Base-by-base conservation (phyloP, 1,140 invertebrate species). In the Solenopsis invicta region DNA sequence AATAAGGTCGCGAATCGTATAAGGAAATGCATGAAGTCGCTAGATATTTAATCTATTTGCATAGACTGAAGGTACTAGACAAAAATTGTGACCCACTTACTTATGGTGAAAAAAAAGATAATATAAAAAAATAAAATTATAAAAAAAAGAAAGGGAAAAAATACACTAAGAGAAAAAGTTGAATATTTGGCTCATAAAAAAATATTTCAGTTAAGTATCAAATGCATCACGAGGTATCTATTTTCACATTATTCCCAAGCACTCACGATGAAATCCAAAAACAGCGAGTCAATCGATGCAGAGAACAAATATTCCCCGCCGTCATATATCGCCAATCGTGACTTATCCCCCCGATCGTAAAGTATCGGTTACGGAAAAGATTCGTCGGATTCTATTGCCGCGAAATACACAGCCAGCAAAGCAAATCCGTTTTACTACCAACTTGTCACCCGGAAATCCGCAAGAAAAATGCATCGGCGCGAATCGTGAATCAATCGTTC, bases 41-140 rank as follows among this genome's bases (percentile, higher is more conserved):
- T 34, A n/a, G 16, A 71, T 71, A 34, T 72, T 74, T 82, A 74
- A 82, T 82, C 80, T 67, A 82, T 74, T 82, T 82, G 37, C 41
- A 2, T 18, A 59, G 48, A 10, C 10, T 37, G 52, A 12, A 21
- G 72, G 34, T 59, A 37, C 50, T 24, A 66, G 13, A 48, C 24
- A 1, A 71, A 81, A 69, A 56, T 81, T 81, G 16, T 71, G 24
- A 16, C 34, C 12, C 34, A 71, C 18, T 80, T 56, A 21, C 18
- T 59, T 3, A 72, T n/a, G 4, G 6, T 48, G 18, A 61, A 16
- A n/a, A 74, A 82, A 10, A 18, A 59, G 2, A 82, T 45, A 71
- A 10, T 4, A 56, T 6, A 13, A 18, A 21, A 56, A 45, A 74
- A 82, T 82, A 18, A 13, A 59, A 74, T 74, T 41, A 6, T 45